Percentiles rank a stretch among this genome's conserved stretches.
phyloP scores from a whole-genome alignment of 2,888 invertebrate species.

The Scaptomyza parva region DNA sequence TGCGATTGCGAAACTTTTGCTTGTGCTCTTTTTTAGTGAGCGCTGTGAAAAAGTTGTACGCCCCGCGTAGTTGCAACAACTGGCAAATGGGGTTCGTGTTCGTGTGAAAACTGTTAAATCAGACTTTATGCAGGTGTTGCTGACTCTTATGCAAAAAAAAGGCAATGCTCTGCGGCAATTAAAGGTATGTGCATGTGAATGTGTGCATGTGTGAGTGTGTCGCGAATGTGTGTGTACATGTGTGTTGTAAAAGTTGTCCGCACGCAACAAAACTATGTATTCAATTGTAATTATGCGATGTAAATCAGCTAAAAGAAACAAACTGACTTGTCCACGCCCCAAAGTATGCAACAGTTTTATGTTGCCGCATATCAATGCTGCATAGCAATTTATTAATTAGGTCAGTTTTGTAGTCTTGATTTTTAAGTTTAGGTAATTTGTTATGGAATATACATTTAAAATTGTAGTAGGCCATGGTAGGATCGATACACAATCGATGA shows the following conservation, averaged over 20 bases:
- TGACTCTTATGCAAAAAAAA: constrained; percentile 34
- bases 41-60: constrained; percentile 34
- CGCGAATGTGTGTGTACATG: constrained; percentile 15
- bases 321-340: constrained; percentile 7
- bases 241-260: constrained; percentile 31
- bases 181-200: constrained; percentile 23
- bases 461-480: no score
- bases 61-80: constrained; percentile 35
- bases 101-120: constrained; percentile 68
- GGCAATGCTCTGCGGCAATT: constrained; percentile 34
- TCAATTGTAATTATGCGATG: constrained; percentile 48
- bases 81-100: constrained; percentile 51
- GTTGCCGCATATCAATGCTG: neutral
- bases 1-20: constrained; percentile 59
- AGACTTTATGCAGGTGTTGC: constrained; percentile 62
- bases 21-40: constrained; percentile 43
- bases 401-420: neutral
- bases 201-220: neutral
- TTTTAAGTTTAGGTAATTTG: no score
- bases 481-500: no score
- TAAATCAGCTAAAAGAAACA: constrained; percentile 15
- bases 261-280: constrained; percentile 50
- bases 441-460: no score
- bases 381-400: neutral
- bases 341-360: constrained; percentile 49